Conservation (phyloP, 2,888 invertebrate genomes). For the Dascillus cervinus region DNA sequence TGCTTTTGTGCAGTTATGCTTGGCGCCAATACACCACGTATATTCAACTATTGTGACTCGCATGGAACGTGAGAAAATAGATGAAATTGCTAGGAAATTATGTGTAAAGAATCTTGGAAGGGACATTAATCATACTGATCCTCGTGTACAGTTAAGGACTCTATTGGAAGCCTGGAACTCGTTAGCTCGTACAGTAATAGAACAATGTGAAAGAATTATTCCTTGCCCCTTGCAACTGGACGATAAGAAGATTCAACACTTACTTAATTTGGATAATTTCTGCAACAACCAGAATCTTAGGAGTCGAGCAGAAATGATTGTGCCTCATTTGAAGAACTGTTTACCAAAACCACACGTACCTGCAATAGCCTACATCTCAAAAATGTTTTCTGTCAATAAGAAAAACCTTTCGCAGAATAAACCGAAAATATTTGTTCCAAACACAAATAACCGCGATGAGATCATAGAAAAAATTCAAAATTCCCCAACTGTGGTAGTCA, state of each 20-base stretch:
- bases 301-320: conserved; percentile 57
- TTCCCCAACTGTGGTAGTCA: conserved; percentile 12
- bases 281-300: conserved; percentile 57
- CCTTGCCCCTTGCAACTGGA: conserved; percentile 72
- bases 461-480: conserved; percentile 1
- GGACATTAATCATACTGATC: conserved; percentile 53
- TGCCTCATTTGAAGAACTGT: conserved; percentile 24
- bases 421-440: conserved; percentile 66
- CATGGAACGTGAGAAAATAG: conserved; percentile 67
- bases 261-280: conserved; percentile 60
- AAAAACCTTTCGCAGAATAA: conserved; percentile 71
- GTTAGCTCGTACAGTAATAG: conserved; percentile 70
- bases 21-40: conserved; percentile 86
- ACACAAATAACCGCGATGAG: conserved; percentile 35
- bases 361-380: conserved; percentile 69
- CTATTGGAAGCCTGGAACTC: conserved; percentile 88
- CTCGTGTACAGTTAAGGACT: conserved; percentile 69
- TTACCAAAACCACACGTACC: conserved; percentile 52
- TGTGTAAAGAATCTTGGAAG: conserved; percentile 55
- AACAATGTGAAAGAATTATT: conserved; percentile 73
- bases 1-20: conserved; percentile 82
- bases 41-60: conserved; percentile 75
- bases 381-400: conserved; percentile 82
- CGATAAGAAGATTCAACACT: conserved; percentile 70
- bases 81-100: conserved; percentile 64